These are phyloP conservation scores for Scortum barcoo DNA, from an alignment of 2,113 vertebrate genomes.

Conservation along the genomic window DNA sequence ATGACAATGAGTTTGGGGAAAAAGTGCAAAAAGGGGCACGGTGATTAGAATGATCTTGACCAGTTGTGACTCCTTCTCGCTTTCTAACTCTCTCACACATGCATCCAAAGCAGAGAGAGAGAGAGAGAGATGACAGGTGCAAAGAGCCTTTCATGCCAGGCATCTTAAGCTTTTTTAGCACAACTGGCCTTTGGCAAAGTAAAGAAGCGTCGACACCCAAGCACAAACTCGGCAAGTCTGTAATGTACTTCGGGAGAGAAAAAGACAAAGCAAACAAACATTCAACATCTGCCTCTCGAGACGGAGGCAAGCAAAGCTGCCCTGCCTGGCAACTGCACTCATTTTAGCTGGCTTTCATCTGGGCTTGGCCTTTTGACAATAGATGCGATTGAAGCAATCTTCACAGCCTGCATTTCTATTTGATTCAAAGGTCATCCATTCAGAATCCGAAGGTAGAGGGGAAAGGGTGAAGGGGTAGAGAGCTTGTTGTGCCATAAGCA, in stretches of 20 bases:
- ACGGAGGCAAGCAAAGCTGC: slow-evolving; percentile 50
- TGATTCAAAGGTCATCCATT: slow-evolving; percentile 70
- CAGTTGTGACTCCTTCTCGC: slow-evolving; percentile 6
- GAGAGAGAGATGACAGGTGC: slow-evolving; percentile 34
- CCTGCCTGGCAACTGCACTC: slow-evolving; percentile 64
- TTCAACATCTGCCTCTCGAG: slow-evolving; percentile 54
- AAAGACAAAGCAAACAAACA: slow-evolving; percentile 59
- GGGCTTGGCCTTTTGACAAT: slow-evolving; percentile 70
- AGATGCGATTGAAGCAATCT: slow-evolving; percentile 65
- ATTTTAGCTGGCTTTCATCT: slow-evolving; percentile 68
- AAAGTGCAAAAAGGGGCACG: slow-evolving; percentile 6
- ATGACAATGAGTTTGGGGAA: background rate
- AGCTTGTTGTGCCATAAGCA: slow-evolving; percentile 6
- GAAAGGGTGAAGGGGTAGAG: slow-evolving; percentile 7
- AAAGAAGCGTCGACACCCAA: slow-evolving; percentile 37
- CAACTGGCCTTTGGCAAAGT: slow-evolving; percentile 54
- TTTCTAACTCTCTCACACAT: slow-evolving; percentile 25
- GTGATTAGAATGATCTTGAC: slow-evolving; percentile 32
- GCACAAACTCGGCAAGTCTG: slow-evolving; percentile 28
- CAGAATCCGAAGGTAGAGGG: slow-evolving; percentile 40
- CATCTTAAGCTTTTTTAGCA: slow-evolving; percentile 39
- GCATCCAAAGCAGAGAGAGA: slow-evolving; percentile 25
- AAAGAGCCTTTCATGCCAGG: slow-evolving; percentile 38
- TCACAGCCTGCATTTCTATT: slow-evolving; percentile 65
- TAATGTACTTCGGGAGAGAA: slow-evolving; percentile 35